Conservation (phyloP, 2,113 vertebrate species). For the Pterocles orientalis region DNA sequence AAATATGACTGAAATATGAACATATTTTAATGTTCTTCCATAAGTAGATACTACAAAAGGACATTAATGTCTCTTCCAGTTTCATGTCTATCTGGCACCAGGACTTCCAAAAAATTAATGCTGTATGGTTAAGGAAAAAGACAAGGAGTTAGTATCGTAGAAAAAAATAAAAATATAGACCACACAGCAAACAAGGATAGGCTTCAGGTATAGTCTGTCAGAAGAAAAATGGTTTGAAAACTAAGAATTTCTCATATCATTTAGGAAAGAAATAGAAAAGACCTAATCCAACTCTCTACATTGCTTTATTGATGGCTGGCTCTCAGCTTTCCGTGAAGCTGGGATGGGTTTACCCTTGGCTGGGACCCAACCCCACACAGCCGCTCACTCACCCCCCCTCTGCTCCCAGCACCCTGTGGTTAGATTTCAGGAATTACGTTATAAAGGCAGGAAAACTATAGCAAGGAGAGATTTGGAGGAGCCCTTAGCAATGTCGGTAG, state of each 20-base stretch:
- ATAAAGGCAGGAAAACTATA: background rate
- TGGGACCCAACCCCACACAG: too few relatives aligned
- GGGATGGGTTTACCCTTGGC: too few relatives aligned
- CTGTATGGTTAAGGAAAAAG: background rate
- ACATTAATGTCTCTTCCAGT: background rate
- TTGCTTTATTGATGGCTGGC: background rate
- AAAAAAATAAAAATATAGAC: background rate
- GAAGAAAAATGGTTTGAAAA: background rate
- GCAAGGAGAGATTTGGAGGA: background rate
- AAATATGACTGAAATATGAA: background rate
- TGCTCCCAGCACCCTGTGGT: background rate
- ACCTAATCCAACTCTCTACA: background rate
- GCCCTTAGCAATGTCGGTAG: background rate
- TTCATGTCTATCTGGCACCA: background rate
- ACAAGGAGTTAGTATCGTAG: background rate
- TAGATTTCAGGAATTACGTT: background rate
- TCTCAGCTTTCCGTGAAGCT: background rate
- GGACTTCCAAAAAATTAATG: background rate
- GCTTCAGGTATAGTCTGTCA: background rate
- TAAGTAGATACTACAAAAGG: background rate
- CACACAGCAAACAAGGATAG: background rate
- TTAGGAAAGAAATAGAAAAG: background rate
- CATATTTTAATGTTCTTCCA: background rate
- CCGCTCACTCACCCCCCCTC: too few relatives aligned
- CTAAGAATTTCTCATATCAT: background rate